These are phyloP conservation scores for Microtus montanus DNA, from an alignment of 2,113 vertebrate species.

Conservation along the genomic window DNA sequence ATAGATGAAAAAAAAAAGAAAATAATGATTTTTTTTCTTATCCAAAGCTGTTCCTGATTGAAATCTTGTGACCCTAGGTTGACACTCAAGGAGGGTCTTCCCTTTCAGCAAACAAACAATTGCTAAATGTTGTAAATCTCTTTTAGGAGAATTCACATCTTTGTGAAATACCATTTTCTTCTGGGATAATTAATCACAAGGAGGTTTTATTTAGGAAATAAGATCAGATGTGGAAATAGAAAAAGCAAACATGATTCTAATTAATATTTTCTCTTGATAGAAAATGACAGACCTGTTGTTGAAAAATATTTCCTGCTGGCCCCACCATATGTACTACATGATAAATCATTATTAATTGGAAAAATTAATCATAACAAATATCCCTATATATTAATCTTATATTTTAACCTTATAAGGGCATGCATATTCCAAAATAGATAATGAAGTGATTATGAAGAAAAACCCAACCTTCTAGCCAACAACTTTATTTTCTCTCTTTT, in stretches of 20 bases:
- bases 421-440: background rate
- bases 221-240: background rate
- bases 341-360: constrained; percentile 16
- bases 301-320: constrained; percentile 24
- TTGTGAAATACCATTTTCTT: background rate
- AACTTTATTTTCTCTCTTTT: background rate
- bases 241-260: background rate
- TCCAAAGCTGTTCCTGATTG: constrained; percentile 13
- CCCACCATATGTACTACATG: background rate
- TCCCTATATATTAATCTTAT: background rate
- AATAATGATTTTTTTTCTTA: constrained; percentile 27
- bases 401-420: background rate
- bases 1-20: background rate
- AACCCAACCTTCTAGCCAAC: background rate
- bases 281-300: background rate
- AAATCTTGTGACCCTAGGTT: constrained; percentile 10
- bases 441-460: constrained; percentile 18
- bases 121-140: background rate
- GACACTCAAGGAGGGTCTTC: background rate
- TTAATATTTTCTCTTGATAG: background rate
- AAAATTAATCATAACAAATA: background rate
- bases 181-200: background rate
- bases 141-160: background rate
- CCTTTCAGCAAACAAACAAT: background rate
- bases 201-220: background rate